These are phyloP conservation scores for Ochropleura leucogaster DNA, from an alignment of 2,888 invertebrate species.

Conservation along the genomic window DNA sequence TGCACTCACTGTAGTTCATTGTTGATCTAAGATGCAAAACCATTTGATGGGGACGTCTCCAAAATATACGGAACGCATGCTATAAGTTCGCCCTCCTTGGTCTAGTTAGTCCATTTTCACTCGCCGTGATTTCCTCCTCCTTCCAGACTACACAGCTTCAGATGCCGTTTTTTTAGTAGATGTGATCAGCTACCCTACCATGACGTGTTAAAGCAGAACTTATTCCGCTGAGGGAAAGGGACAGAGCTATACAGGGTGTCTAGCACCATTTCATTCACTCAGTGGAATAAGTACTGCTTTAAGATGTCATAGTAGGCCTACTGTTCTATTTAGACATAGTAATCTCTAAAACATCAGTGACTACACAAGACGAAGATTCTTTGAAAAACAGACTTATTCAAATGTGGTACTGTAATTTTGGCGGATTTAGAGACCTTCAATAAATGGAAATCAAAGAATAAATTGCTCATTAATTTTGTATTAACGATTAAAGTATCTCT, in stretches of 20 bases:
- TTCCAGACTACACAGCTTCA: constrained; percentile 6
- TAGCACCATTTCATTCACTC: too few relatives aligned
- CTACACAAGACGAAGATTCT: constrained; percentile 21
- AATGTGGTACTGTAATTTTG: constrained; percentile 50
- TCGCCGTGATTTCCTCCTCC: constrained; percentile 11
- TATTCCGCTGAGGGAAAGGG: too few relatives aligned
- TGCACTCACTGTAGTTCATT: too few relatives aligned
- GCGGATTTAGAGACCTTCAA: constrained; percentile 38
- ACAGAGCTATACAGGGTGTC: too few relatives aligned
- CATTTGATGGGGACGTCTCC: too few relatives aligned
- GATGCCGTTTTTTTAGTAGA: constrained; percentile 3
- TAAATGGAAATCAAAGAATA: constrained; percentile 51
- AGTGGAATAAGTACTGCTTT: too few relatives aligned
- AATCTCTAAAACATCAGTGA: constrained; percentile 15
- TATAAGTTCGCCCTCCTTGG: too few relatives aligned
- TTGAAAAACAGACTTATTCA: constrained; percentile 50
- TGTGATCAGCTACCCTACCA: too few relatives aligned
- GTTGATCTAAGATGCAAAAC: too few relatives aligned
- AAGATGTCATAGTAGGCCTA: too few relatives aligned
- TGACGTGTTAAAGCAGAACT: too few relatives aligned
- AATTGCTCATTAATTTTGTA: constrained; percentile 44
- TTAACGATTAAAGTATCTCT: constrained; percentile 31
- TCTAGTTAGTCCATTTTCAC: not conserved
- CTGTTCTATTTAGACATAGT: constrained; percentile 14
- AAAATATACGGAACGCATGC: too few relatives aligned